These are phyloP conservation scores for Abscondita cerata DNA, from an alignment of 2,888 invertebrate species.

Conservation along the genomic window DNA sequence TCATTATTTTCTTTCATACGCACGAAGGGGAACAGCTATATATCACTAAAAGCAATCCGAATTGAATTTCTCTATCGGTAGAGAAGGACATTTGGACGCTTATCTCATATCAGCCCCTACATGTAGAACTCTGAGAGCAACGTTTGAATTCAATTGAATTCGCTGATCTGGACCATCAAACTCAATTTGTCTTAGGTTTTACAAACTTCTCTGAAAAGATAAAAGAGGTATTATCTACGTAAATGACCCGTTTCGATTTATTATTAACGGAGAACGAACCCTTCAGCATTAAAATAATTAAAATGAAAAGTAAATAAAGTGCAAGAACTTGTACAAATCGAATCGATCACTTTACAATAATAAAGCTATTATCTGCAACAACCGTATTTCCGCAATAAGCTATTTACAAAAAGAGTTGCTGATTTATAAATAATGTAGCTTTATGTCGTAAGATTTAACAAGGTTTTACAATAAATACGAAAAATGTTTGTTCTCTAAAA, in stretches of 20 bases:
- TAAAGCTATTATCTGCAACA: constrained; percentile 13
- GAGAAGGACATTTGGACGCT: constrained; percentile 17
- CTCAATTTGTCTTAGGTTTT: constrained; percentile 23
- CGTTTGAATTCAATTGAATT: constrained; percentile 18
- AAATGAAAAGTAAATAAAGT: too few species aligned
- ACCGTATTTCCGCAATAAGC: constrained; percentile 5
- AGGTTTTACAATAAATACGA: too few species aligned
- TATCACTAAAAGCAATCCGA: constrained; percentile 23
- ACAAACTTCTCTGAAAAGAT: too few species aligned
- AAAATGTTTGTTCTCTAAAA: too few species aligned
- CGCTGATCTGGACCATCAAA: constrained; percentile 17
- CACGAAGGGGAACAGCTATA: constrained; percentile 15
- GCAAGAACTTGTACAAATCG: constrained; percentile 14
- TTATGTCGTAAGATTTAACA: too few species aligned
- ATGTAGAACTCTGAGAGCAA: constrained; percentile 17
- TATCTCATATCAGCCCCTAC: constrained; percentile 19
- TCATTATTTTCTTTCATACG: constrained; percentile 20
- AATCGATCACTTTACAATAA: constrained; percentile 10
- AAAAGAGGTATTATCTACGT: too few species aligned
- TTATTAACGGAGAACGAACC: too few species aligned
- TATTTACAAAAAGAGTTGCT: constrained; percentile 6
- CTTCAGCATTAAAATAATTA: too few species aligned
- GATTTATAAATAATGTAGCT: too few species aligned
- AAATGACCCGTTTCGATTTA: too few species aligned
- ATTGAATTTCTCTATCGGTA: constrained; percentile 22